Evolutionary conservation across 1,140 invertebrate genomes (phyloP).

Genomic region (Drosophila cardini): DNA sequence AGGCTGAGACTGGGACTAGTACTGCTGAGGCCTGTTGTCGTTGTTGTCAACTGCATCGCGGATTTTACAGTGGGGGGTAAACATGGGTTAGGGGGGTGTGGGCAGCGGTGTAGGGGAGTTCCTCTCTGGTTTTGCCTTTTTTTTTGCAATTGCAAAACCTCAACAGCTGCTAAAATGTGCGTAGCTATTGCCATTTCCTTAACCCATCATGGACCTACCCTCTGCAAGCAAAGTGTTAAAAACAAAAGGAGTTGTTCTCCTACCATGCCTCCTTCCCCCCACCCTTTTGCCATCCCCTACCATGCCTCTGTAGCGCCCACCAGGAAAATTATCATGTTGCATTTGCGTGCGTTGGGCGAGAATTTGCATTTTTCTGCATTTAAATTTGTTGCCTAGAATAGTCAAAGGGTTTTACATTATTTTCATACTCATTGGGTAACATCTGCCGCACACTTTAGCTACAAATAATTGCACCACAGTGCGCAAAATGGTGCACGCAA

Average conservation of each 20-base stretch:
- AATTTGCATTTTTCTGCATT: slow-evolving; percentile 75
- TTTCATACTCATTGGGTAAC: slow-evolving; percentile 57
- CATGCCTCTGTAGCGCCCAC: slow-evolving; percentile 25
- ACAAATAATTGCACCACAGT: slow-evolving; percentile 68
- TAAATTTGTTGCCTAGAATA: slow-evolving; percentile 59
- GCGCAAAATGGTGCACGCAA: slow-evolving; percentile 49
- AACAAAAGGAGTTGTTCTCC: slow-evolving; percentile 68
- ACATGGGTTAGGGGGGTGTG: not conserved
- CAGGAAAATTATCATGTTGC: slow-evolving; percentile 72
- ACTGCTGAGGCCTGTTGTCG: not conserved
- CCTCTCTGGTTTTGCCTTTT: slow-evolving; percentile 31
- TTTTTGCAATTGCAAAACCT: slow-evolving; percentile 61
- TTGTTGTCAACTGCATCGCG: slow-evolving; percentile 64
- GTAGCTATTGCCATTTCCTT: slow-evolving; percentile 63
- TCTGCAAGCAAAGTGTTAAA: slow-evolving; percentile 68
- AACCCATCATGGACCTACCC: slow-evolving; percentile 51
- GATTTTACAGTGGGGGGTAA: slow-evolving; percentile 38
- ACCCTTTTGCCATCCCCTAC: slow-evolving; percentile 4
- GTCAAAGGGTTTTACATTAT: slow-evolving; percentile 33
- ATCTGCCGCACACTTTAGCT: slow-evolving; percentile 64
- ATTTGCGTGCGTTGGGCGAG: slow-evolving; percentile 56
- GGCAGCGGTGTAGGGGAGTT: slow-evolving; percentile 11
- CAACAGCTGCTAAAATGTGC: slow-evolving; percentile 79
- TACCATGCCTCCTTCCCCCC: slow-evolving; percentile 34
- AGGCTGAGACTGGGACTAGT: slow-evolving; percentile 11